Base-by-base conservation (phyloP, 2,888 invertebrate species). In the Heliconius ismenius region DNA sequence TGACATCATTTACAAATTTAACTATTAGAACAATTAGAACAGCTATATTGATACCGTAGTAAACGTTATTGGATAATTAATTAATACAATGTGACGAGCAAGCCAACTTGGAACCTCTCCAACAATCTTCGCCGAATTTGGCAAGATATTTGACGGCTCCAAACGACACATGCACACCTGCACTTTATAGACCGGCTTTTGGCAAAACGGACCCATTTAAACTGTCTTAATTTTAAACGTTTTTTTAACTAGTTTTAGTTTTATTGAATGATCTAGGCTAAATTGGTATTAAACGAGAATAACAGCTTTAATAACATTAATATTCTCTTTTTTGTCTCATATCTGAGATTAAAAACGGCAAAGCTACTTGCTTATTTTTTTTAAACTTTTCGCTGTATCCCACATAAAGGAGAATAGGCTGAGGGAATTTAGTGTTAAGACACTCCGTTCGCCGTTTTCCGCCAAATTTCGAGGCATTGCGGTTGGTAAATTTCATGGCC, bases 21-120 rank as follows among this genome's bases (percentile, higher is more conserved):
- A 67, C 24, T 67, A 39, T 67, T 39, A 67, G 39, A 67, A 67
- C 67, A 39, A 67, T 67, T 67, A 70, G 58, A 24, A 70, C 58
- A 58, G 60, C 77, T 77, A 78, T 43, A 80, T 79, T 77, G 80
- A 81, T 80, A 79, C 76, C 78, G 79, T 76, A 81, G 81, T 80
- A 79, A 80, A 78, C 76, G 72, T 65, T 80, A 83, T 81, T 79
- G 83, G 83, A 83, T 84, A 84, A 82, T 87, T 91, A 90, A 91
- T 91, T 90, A 89, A 86, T 87, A 88, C 86, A 87, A 87, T 87
- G 84, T 86, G 85, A 85, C 84, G 83, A 84, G 86, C 86, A 87
- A 88, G 92, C 92, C 92, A 93, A 92, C 82, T 93, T 93, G 93
- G 92, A 88, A 80, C 79, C 78, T 76, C 85, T 91, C 93, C 93